phyloP scores from a whole-genome alignment of 2,797 vertebrate genomes.

The Brotula barbata region DNA sequence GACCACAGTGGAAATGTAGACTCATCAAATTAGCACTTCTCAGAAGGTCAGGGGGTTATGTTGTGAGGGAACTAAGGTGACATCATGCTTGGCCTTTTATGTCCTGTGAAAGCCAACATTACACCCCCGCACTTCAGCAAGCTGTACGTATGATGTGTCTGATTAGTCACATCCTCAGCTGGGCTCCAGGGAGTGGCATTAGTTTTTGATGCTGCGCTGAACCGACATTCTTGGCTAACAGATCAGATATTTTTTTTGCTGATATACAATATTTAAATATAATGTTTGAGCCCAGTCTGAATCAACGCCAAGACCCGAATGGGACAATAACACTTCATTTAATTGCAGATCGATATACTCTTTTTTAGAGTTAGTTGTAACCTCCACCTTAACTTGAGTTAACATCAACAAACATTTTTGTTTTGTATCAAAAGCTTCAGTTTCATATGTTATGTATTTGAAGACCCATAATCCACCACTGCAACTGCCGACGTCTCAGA shows the following conservation, averaged over 20 bases:
- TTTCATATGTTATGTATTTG: too few species aligned
- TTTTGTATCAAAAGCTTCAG: too few species aligned
- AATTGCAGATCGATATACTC: too few species aligned
- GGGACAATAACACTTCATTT: not conserved
- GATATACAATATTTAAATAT: not conserved
- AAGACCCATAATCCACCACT: conserved; percentile 10
- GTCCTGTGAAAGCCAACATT: conserved; percentile 45
- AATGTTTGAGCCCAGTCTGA: not conserved
- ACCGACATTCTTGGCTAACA: not conserved
- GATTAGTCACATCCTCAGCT: conserved; percentile 67
- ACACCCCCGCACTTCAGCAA: conserved; percentile 44
- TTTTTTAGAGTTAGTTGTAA: too few species aligned
- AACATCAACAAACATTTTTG: conserved; percentile 11
- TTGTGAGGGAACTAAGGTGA: conserved; percentile 57
- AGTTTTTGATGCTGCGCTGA: conserved; percentile 3
- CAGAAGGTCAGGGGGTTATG: conserved; percentile 66
- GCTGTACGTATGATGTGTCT: conserved; percentile 33
- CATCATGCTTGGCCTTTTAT: conserved; percentile 62
- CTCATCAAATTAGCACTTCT: conserved; percentile 69
- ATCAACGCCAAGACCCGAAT: not conserved
- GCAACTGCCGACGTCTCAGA: conserved; percentile 1
- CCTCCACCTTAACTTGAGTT: too few species aligned
- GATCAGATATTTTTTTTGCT: not conserved
- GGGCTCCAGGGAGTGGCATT: conserved; percentile 36
- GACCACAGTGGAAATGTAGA: conserved; percentile 73